Conservation (phyloP, 2,888 invertebrate species). For the Dascillus cervinus region DNA sequence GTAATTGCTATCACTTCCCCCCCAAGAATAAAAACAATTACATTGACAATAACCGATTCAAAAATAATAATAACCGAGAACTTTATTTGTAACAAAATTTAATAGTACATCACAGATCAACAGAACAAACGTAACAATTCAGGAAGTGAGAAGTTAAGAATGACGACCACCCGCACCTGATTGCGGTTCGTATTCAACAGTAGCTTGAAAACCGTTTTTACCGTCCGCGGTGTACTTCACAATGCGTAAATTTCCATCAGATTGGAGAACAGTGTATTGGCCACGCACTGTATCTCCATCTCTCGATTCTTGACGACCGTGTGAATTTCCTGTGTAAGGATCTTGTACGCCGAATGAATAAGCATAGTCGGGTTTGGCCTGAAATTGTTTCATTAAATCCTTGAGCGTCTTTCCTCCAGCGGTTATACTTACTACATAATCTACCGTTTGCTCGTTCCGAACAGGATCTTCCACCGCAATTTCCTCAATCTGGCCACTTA, state of each 20-base stretch:
- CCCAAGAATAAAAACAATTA: too few relatives aligned
- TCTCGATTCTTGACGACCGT: constrained; percentile 63
- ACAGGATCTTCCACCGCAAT: constrained; percentile 48
- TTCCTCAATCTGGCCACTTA: constrained; percentile 56
- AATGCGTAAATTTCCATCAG: constrained; percentile 64
- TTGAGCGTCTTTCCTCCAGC: background rate
- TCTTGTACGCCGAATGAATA: constrained; percentile 73
- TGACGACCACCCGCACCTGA: too few relatives aligned
- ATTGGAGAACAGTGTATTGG: constrained; percentile 65
- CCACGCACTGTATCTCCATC: constrained; percentile 66
- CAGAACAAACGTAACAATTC: too few relatives aligned
- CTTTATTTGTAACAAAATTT: too few relatives aligned
- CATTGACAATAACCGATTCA: too few relatives aligned
- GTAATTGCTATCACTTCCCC: too few relatives aligned
- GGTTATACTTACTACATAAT: constrained; percentile 52
- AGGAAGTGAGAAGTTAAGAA: too few relatives aligned
- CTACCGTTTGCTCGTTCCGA: constrained; percentile 51
- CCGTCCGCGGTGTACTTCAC: constrained; percentile 70
- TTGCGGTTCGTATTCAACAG: constrained; percentile 30
- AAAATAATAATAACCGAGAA: too few relatives aligned
- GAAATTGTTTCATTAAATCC: constrained; percentile 12
- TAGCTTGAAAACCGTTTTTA: constrained; percentile 64
- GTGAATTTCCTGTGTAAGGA: constrained; percentile 62
- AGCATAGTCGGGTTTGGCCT: constrained; percentile 69
- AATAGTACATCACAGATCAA: too few relatives aligned